Base-by-base conservation (phyloP, 1,140 invertebrate genomes). In the Vollenhovia emeryi region DNA sequence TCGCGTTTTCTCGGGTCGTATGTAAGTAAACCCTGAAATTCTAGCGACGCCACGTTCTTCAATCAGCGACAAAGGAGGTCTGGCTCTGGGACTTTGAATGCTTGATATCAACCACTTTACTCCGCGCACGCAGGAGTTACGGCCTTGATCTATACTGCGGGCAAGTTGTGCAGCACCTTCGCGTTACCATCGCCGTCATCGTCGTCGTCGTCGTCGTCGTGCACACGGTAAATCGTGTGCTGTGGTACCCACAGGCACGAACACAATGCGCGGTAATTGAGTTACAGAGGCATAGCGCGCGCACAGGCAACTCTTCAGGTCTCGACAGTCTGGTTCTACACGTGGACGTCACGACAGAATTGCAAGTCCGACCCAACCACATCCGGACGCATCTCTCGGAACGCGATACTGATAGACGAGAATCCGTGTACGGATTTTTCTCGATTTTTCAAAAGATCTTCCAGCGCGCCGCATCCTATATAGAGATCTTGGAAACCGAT, bases 261-360 rank as follows among this genome's bases (percentile, higher is more conserved):
- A 83, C 57, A 83, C 80, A 83, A 83, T 83, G 48, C 82, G 24
- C 71, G 73, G 30, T 84, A 84, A 84, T 84, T 84, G 73, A 84
- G 73, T 84, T 84, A 84, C 57, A 36, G 66, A 82, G 66, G 68
- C 36, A 57, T 45, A 55, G 50, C n/a, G 50, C 40, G 6, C 64
- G 21, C 57, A 27, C 21, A 24, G 24, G 21, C 21, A 43, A 45
- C 36, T 50, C 21, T 83, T 74, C 69, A 74, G 11, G 6, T 24
- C 40, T 4, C 68, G 36, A 30, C 24, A 50, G 40, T 11, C n/a
- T n/a, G 60, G 8, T 36, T 62, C 30, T 8, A 36, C 27, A 33
- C 18, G 62, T 66, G 62, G 11, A 66, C 33, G 33, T 21, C 62
- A 40, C 62, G 33, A 64, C 30, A 62, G 18, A 24, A 21, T 24